A percentile compares a stretch with the other conserved stretches of the same genome.
Conservation (phyloP, 2,797 vertebrate genomes). For the Sarcophilus harrisii region DNA sequence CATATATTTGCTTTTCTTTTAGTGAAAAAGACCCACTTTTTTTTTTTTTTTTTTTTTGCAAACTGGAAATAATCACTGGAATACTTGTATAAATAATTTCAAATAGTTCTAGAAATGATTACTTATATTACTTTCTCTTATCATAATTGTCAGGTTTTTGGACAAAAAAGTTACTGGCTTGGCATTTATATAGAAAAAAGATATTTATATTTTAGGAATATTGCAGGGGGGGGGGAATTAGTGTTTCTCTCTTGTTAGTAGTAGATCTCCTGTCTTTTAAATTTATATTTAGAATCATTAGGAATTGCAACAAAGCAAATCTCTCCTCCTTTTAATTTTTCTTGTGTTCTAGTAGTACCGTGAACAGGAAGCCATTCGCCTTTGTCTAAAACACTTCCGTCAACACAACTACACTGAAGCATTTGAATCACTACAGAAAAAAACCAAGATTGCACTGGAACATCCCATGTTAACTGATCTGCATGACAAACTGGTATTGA, state of each 20-base stretch:
- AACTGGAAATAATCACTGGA: not conserved
- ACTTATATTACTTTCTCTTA: not conserved
- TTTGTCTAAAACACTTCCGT: conserved; percentile 98
- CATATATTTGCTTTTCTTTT: not conserved
- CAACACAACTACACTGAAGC: conserved; percentile 99
- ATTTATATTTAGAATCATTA: conserved; percentile 24
- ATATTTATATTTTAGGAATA: conserved; percentile 16
- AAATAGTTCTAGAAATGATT: not conserved
- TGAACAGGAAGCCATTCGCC: conserved; percentile 99
- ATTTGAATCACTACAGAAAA: conserved; percentile 99
- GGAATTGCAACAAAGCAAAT: conserved; percentile 69
- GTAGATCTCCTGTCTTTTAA: conserved; percentile 30
- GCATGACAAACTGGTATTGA: conserved; percentile 95
- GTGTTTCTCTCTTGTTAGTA: not conserved
- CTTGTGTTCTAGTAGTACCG: conserved; percentile 96
- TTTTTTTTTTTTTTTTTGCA: not conserved
- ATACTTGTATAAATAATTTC: not conserved
- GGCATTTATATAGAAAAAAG: conserved; percentile 34
- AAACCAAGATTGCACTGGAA: conserved; percentile 97
- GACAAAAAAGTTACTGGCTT: conserved; percentile 31
- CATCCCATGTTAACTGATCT: conserved; percentile 99
- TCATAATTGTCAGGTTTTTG: not conserved
- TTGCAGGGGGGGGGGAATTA: not conserved
- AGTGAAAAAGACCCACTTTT: not conserved
- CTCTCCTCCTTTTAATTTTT: conserved; percentile 82